Evolutionary conservation across 2,113 vertebrate species (phyloP).

Genomic region (Tor tambroides): DNA sequence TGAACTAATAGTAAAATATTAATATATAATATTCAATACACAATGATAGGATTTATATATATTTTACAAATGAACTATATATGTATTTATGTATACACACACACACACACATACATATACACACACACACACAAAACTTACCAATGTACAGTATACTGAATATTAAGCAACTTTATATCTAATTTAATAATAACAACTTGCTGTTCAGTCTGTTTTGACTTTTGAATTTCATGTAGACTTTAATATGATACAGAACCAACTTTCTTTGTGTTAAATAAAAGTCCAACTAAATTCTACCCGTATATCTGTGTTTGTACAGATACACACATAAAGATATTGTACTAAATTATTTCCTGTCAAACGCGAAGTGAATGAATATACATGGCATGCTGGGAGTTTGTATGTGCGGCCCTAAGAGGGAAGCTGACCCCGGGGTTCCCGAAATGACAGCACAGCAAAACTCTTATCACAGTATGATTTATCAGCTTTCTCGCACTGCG

Average conservation of each 20-base stretch:
- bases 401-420: constrained; percentile 59
- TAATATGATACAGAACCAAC: neutral
- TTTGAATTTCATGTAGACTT: neutral
- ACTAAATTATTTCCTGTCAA: constrained; percentile 21
- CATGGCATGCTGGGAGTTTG: constrained; percentile 63
- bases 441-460: constrained; percentile 66
- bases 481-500: too few species aligned
- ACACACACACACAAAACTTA: too few species aligned
- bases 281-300: neutral
- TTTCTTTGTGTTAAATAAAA: neutral
- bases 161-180: too few species aligned
- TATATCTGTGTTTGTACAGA: neutral
- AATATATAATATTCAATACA: too few species aligned
- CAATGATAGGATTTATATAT: too few species aligned
- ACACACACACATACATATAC: too few species aligned
- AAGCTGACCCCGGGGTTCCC: constrained; percentile 52
- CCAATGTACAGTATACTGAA: too few species aligned
- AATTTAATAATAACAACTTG: too few species aligned
- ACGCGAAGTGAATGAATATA: constrained; percentile 25
- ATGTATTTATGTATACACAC: too few species aligned
- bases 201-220: neutral
- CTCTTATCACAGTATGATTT: constrained; percentile 63
- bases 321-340: neutral
- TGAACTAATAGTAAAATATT: too few species aligned
- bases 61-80: too few species aligned